A percentile compares a stretch with the other conserved stretches of the same genome.
Evolutionary conservation across 2,888 invertebrate species (phyloP).

Genomic region (Lucinisca nassula): DNA sequence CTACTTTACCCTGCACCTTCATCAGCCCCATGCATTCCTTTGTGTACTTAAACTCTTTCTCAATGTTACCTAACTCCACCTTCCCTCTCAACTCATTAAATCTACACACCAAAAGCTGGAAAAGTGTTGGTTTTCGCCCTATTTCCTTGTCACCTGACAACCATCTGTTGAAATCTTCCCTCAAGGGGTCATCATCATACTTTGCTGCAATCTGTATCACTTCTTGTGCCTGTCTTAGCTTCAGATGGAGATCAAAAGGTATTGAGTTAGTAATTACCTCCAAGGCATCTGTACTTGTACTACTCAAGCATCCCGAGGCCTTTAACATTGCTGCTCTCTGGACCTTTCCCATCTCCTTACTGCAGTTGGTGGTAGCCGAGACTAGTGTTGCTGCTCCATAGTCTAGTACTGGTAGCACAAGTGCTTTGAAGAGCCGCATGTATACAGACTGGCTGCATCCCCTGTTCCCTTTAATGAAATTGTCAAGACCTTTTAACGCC

Average conservation of each 20-base stretch:
- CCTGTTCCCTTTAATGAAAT: neutral
- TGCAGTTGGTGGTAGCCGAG: neutral
- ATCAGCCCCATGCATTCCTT: too few species aligned
- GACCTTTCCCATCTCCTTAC: neutral
- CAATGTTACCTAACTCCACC: too few species aligned
- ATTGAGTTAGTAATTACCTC: conserved; percentile 15
- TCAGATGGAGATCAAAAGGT: conserved; percentile 22
- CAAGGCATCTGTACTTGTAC: conserved; percentile 26
- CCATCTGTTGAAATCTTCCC: conserved; percentile 16
- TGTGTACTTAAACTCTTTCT: too few species aligned
- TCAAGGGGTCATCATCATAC: neutral
- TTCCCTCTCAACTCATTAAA: too few species aligned
- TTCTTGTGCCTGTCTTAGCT: conserved; percentile 1
- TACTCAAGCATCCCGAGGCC: conserved; percentile 8
- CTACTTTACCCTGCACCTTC: too few species aligned
- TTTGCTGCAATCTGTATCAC: neutral
- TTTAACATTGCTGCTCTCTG: conserved; percentile 33
- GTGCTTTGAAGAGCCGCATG: conserved; percentile 28
- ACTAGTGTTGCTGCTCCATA: conserved; percentile 3
- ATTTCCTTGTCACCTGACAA: too few species aligned
- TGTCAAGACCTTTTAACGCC: neutral
- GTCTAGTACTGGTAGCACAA: conserved; percentile 21
- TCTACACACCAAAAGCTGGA: neutral
- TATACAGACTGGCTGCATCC: conserved; percentile 23
- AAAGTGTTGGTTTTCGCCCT: too few species aligned